Evolutionary conservation across 2,113 vertebrate genomes (phyloP), one percentile per base, ranked within the genome.

Genomic region (Echinops telfairi): DNA sequence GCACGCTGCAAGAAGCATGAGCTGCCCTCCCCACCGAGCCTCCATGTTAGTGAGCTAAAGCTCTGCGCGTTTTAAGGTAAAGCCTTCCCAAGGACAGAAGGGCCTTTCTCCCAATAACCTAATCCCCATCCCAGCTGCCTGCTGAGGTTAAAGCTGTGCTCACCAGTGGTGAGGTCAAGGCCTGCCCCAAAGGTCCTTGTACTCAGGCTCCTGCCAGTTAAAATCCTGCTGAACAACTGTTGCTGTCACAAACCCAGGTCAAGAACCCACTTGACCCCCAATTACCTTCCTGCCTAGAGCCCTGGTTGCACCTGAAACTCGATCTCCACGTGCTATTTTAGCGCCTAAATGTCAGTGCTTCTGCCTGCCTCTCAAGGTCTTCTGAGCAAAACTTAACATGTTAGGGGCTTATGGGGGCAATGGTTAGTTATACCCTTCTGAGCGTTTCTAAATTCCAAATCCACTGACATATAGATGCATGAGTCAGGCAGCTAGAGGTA

Each of bases 121-220:
- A 84, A 94, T 93, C 88, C 88, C 40, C 77, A 92, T 68, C 60
- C 90, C n/a, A 43, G 53, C 93, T 11, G 27, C 93, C 70, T 78
- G 90, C 90, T 88, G 92, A 96, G 93, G 86, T 88, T 95, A 97
- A 78, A 78, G 43, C 92, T 76, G 33, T 84, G 19, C 88, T 89
- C 60, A 80, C 70, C 0, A n/a, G n/a, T n/a, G 0, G 64, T 81
- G 31, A 90, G 83, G 95, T 95, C 95, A 91, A 95, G 96, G 89
- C 86, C 89, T 84, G 79, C 31, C 76, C 88, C 36, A 73, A 82
- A 91, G 80, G 83, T 22, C 91, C 71, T 89, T 53, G 66, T 83
- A 79, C 91, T 73, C 43, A 84, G 68, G 87, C n/a, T 47, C 81
- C 66, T 91, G 91, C 89, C 82, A 87, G 75, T 70, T 91, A 73